Evolutionary conservation across 2,113 vertebrate species (phyloP).

Genomic region (Serilophus lunatus): DNA sequence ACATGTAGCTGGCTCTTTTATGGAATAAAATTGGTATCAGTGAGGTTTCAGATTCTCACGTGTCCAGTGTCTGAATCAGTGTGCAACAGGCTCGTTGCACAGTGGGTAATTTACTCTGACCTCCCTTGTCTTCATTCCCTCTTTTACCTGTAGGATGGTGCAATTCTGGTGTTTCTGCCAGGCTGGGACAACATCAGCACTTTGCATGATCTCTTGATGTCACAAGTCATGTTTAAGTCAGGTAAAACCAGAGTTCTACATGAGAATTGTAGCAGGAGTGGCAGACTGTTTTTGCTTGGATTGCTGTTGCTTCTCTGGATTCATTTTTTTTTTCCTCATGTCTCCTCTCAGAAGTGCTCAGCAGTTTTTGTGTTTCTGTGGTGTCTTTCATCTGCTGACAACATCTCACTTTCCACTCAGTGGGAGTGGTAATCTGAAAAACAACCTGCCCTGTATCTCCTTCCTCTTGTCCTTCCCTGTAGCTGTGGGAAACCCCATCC

Average conservation of each 20-base stretch:
- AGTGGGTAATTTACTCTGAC: not conserved
- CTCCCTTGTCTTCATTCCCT: not conserved
- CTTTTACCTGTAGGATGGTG: slow-evolving; percentile 82
- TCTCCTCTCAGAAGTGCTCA: not conserved
- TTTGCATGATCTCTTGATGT: slow-evolving; percentile 89
- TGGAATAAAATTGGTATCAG: not conserved
- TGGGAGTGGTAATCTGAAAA: not conserved
- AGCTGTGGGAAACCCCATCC: not conserved
- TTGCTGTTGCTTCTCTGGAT: not conserved
- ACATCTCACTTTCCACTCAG: not conserved
- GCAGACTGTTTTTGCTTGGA: not conserved
- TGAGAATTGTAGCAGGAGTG: not conserved
- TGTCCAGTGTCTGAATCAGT: fast-evolving
- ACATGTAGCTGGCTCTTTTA: not conserved
- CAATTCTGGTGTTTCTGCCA: slow-evolving; percentile 94
- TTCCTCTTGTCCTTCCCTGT: not conserved
- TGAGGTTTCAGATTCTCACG: not conserved
- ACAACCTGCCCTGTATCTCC: not conserved
- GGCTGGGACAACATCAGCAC: slow-evolving; percentile 98
- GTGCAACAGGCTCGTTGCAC: not conserved
- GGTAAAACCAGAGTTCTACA: slow-evolving; percentile 68
- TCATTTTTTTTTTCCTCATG: fast-evolving
- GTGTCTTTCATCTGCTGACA: not conserved
- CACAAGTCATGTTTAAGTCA: slow-evolving; percentile 95
- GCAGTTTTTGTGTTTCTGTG: not conserved